These are phyloP conservation scores for Drosophila virilis DNA, from an alignment of 1,140 invertebrate genomes.

Conservation along the genomic window DNA sequence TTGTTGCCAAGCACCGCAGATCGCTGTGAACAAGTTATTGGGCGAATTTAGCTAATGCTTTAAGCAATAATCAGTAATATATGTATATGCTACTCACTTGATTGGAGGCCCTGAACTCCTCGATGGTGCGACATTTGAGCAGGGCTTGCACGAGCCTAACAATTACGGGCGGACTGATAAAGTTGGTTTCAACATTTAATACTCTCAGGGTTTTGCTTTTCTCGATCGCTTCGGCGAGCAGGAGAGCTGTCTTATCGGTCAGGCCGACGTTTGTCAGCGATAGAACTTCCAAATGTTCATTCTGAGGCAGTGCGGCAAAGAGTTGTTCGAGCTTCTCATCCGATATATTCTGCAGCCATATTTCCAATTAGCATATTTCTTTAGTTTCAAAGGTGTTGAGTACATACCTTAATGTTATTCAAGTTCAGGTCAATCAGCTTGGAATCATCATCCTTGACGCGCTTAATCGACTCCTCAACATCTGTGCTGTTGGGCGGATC, in stretches of 20 bases:
- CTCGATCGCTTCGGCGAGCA: conserved; percentile 93
- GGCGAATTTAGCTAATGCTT: background rate
- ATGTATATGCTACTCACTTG: conserved; percentile 89
- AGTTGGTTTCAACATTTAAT: conserved; percentile 98
- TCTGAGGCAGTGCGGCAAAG: conserved; percentile 94
- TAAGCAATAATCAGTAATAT: background rate
- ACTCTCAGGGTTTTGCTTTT: conserved; percentile 94
- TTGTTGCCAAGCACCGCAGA: conserved; percentile 97
- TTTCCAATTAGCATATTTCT: background rate
- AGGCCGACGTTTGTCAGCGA: conserved; percentile 97
- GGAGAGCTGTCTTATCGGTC: conserved; percentile 93
- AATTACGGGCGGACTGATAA: conserved; percentile 93
- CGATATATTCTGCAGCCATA: conserved; percentile 92
- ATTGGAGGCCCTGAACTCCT: conserved; percentile 97
- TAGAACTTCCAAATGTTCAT: conserved; percentile 96
- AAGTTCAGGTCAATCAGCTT: conserved; percentile 95
- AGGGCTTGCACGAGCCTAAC: conserved; percentile 94
- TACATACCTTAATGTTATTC: conserved; percentile 96
- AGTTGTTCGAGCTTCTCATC: conserved; percentile 96
- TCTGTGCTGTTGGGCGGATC: conserved; percentile 98
- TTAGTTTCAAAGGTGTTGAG: background rate
- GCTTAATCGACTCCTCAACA: conserved; percentile 94
- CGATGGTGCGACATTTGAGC: conserved; percentile 92
- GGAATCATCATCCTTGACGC: conserved; percentile 94
- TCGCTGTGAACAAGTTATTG: conserved; percentile 87